Evolutionary conservation across 2,888 invertebrate species (phyloP), one percentile per base, ranked within the genome.

Genomic region (Caenorhabditis zanzibari): DNA sequence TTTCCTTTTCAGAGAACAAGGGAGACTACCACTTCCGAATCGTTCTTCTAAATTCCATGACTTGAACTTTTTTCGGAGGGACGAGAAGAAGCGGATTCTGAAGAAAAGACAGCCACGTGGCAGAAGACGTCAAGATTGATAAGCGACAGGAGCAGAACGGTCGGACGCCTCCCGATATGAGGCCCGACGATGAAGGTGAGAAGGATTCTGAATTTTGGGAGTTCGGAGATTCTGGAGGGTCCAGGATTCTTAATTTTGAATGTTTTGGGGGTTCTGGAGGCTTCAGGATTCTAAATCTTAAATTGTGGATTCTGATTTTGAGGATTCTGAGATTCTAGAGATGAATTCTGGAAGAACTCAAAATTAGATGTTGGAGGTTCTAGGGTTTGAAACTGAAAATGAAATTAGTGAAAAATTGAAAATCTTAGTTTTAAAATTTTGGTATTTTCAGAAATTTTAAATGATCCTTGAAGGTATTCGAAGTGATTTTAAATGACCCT

Each of bases 111-210:
- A 56, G 22, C 49, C 38, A 24, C 38, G 38, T 38, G 63, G 22
- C 44, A 14, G 16, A 35, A 44, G 54, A 59, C 59, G 26, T 68
- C 77, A 82, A 82, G 61, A 82, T 82, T 82, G 73, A 54, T 68
- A 80, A 83, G 41, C 71, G 28, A 35, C 59, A 68, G 49, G 83
- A 79, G 64, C 79, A 47, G 28, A 83, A 83, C 83, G 83, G 83
- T 80, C 83, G 79, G 79, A 77, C 82, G 82, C 82, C 82, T 82
- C 83, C 58, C 61, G 80, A 84, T 80, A 84, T 84, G 84, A 75
- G 84, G 84, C 80, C 84, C 76, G 84, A 84, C 84, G 72, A 84
- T 16, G 71, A 74, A 75, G 83, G 74, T 79, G 9, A 28, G 38
- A 2, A 2, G 47, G 26, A 63, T 35, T 59, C 24, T n/a, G 16